Conservation (phyloP, 2,797 vertebrate species). For the Gila robusta region DNA sequence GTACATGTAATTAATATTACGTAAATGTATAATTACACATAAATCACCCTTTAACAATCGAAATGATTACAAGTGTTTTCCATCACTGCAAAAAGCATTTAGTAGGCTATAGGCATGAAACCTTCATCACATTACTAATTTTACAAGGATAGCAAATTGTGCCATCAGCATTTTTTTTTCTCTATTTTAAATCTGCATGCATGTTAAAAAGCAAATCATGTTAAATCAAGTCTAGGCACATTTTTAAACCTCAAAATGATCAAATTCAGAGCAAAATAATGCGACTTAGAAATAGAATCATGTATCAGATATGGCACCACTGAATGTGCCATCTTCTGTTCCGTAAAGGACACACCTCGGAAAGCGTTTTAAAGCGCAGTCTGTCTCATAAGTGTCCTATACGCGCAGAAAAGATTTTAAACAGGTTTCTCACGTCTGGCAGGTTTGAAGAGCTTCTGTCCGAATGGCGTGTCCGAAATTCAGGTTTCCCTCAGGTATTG, state of each 20-base stretch:
- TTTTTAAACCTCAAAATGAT: background rate
- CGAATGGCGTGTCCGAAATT: slow-evolving; percentile 42
- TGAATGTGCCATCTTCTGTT: slow-evolving; percentile 17
- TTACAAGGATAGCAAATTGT: background rate
- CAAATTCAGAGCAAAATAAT: background rate
- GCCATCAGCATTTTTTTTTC: slow-evolving; percentile 10
- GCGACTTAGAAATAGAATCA: background rate
- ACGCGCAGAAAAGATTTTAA: slow-evolving; percentile 27
- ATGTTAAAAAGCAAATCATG: background rate
- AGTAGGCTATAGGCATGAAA: background rate
- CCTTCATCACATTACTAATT: background rate
- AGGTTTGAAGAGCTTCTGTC: slow-evolving; percentile 63
- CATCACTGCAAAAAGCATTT: background rate
- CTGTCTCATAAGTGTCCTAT: slow-evolving; percentile 23
- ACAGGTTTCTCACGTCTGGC: slow-evolving; percentile 63
- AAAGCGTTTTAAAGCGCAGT: slow-evolving; percentile 33
- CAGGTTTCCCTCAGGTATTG: slow-evolving; percentile 62
- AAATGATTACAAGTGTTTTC: background rate
- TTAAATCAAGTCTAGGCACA: background rate
- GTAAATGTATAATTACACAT: background rate
- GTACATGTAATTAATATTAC: too few species aligned
- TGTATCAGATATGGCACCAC: background rate
- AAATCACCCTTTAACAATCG: too few species aligned
- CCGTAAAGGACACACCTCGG: slow-evolving; percentile 58
- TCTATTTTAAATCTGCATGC: background rate